Conservation (phyloP, 2,797 vertebrate genomes). For the Lacerta viridis region DNA sequence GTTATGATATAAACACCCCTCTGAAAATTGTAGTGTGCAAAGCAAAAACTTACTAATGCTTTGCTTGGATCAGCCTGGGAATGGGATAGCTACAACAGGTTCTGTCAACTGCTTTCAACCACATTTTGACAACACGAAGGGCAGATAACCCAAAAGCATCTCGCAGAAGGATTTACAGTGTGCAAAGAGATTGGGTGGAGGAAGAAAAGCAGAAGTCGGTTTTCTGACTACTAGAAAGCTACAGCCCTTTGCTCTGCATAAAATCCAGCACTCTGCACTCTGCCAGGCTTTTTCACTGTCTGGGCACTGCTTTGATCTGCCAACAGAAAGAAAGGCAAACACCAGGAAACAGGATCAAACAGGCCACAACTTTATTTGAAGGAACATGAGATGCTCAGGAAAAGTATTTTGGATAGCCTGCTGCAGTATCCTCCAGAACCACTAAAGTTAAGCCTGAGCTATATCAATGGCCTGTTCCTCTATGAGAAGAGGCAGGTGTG, state of each 20-base stretch:
- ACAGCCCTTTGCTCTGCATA: not conserved
- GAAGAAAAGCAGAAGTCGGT: conserved; percentile 2
- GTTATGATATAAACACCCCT: not conserved
- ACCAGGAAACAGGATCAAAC: not conserved
- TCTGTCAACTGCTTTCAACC: conserved; percentile 9
- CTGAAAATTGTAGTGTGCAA: not conserved
- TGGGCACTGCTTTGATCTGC: not conserved
- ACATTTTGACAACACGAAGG: conserved; percentile 12
- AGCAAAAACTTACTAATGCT: not conserved
- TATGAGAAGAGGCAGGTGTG: not conserved
- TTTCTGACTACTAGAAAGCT: not conserved
- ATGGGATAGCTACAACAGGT: not conserved
- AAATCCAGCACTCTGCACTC: not conserved
- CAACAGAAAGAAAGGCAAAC: not conserved
- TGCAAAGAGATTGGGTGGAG: conserved; percentile 30
- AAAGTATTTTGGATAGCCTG: not conserved
- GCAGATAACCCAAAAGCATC: conserved; percentile 25
- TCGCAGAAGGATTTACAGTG: not conserved
- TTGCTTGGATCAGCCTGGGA: not conserved
- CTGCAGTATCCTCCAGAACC: not conserved
- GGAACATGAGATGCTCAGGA: not conserved
- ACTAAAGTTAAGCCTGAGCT: not conserved
- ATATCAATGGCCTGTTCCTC: not conserved
- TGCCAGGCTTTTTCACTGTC: not conserved
- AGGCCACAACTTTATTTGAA: not conserved